Base-by-base conservation (phyloP, 2,888 invertebrate genomes). In the Euzophera pinguis region DNA sequence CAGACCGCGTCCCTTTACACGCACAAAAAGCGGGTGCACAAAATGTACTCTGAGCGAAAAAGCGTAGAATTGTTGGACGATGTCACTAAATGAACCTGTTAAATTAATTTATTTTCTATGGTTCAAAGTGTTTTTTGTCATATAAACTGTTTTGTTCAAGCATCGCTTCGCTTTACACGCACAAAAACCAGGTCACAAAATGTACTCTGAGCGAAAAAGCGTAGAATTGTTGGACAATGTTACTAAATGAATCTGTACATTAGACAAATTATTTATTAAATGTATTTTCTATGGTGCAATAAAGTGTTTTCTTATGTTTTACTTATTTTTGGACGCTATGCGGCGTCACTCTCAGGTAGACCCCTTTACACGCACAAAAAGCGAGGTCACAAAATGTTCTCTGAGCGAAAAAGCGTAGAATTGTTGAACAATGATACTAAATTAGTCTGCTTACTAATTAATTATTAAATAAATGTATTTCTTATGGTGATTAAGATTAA, bases 271-370 rank as follows among this genome's bases (percentile, higher is more conserved):
- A n/a, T n/a, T n/a, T n/a, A n/a, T n/a, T n/a, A n/a, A n/a, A n/a
- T n/a, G n/a, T n/a, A n/a, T n/a, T n/a, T n/a, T n/a, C n/a, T n/a
- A n/a, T n/a, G n/a, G n/a, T n/a, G n/a, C n/a, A n/a, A n/a, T n/a
- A n/a, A n/a, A n/a, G n/a, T n/a, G n/a, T n/a, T n/a, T n/a, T n/a
- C n/a, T n/a, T n/a, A n/a, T n/a, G n/a, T n/a, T n/a, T n/a, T n/a
- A n/a, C n/a, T n/a, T n/a, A n/a, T n/a, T n/a, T n/a, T n/a, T n/a
- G n/a, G n/a, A n/a, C n/a, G 12, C 53, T 77, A 0, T 87, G 87
- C 58, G 83, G 81, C 0, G 68, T 72, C 27, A 73, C 75, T 0
- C 85, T 84, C 58, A 54, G 85, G 0, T 83, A 83, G 55, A 72
- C 67, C 79, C 0, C 57, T 85, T 0, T 75, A 79, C 57, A 76